Base-by-base conservation (phyloP, 2,797 vertebrate genomes). In the Clarias platycephalus region DNA sequence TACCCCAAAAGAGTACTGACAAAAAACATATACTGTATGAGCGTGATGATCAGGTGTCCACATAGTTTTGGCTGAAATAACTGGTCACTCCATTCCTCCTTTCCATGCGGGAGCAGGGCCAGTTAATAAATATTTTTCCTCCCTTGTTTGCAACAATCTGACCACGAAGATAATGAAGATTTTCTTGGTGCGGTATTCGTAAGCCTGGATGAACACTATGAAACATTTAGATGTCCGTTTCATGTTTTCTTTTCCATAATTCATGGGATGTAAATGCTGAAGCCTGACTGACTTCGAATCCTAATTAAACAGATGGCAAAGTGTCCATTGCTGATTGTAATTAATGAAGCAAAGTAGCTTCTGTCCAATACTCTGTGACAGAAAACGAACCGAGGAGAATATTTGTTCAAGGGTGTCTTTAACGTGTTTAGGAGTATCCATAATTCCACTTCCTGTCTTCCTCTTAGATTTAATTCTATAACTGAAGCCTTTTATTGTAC, bases 271-370 rank as follows among this genome's bases (percentile, higher is more conserved):
- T 72, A 44, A 44, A 49, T 15, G 37, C 60, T 31, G 26, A 26
- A 75, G 72, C 66, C 67, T 83, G 44, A 24, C 81, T 83, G 81
- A 83, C 81, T 86, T 82, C 18, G 80, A 87, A 84, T 80, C 55
- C 57, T 86, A 82, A 83, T 82, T 76, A 78, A 85, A 85, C 83
- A 88, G 87, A 85, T 88, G 87, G 86, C 87, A 86, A 87, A 85
- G 58, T 87, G 85, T 88, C 87, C 81, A 37, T 75, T 81, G 75
- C 82, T 90, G 83, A 89, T 81, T 89, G 82, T 86, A 89, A 89
- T 86, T 87, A 88, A 88, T 87, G 87, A 68, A 87, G 80, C 83
- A 88, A 81, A 86, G 40, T n/a, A 82, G 75, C 26, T 34, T 82
- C 58, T 87, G n/a, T 63, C 67, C 40, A 16, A 44, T 24, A 18